Evolutionary conservation across 2,113 vertebrate species (phyloP).

Genomic region (Greenwoodochromis staneri): DNA sequence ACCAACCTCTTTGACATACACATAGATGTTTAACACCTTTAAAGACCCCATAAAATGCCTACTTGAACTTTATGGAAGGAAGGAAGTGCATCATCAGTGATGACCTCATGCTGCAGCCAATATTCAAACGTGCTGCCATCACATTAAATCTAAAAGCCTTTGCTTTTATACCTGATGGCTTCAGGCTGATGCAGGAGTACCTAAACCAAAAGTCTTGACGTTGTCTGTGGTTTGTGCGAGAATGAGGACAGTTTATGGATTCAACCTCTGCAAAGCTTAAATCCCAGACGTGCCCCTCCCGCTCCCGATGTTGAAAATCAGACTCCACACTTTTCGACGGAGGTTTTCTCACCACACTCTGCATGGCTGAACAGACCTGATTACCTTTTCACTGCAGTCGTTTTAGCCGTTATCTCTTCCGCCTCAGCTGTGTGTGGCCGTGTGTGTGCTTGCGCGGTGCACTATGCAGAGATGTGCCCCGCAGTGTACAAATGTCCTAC

Average conservation of each 20-base stretch:
- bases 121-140: neutral
- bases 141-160: neutral
- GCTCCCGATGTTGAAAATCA: neutral
- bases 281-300: neutral
- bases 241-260: neutral
- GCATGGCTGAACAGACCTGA: slow-evolving; percentile 33
- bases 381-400: slow-evolving; percentile 28
- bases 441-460: neutral
- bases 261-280: neutral
- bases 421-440: slow-evolving; percentile 15
- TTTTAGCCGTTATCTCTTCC: slow-evolving; percentile 26
- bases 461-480: neutral
- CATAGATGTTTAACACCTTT: neutral
- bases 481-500: slow-evolving; percentile 12
- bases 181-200: neutral
- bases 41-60: neutral
- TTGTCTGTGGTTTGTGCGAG: neutral
- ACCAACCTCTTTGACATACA: neutral
- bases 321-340: neutral
- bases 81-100: neutral
- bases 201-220: neutral
- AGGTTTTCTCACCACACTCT: neutral
- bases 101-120: neutral
- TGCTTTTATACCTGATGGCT: neutral
- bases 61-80: neutral